A percentile compares a stretch with the other conserved stretches of the same genome.
Conservation (phyloP, 2,797 vertebrate species). For the Amblyraja radiata region DNA sequence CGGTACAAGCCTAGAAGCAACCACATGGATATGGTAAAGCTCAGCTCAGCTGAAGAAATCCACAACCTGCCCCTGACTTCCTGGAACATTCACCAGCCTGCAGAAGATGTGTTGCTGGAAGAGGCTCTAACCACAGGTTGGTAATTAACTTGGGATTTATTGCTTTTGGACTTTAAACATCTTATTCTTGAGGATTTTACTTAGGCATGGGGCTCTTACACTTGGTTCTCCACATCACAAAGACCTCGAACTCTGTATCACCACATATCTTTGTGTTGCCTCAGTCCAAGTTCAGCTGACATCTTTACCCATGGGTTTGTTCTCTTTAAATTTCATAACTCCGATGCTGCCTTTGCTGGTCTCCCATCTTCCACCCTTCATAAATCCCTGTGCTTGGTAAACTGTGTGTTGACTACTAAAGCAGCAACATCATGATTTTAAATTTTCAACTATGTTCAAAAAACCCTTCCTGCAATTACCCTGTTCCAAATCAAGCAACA, state of each 20-base stretch:
- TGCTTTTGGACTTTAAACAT: not conserved
- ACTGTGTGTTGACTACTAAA: not conserved
- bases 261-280: not conserved
- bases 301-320: not conserved
- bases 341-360: not conserved
- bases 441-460: not conserved
- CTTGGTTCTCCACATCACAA: not conserved
- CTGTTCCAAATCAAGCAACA: too few relatives aligned
- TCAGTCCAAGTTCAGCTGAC: not conserved
- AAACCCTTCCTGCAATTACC: too few relatives aligned
- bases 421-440: not conserved
- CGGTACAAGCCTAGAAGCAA: slow-evolving; percentile 64
- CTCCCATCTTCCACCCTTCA: not conserved
- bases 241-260: not conserved
- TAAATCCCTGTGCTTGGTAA: not conserved
- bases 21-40: slow-evolving; percentile 86
- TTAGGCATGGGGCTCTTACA: not conserved
- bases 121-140: slow-evolving; percentile 75
- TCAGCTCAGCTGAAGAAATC: slow-evolving; percentile 68
- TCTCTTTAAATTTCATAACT: not conserved
- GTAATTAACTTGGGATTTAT: slow-evolving; percentile 35
- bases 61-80: slow-evolving; percentile 68
- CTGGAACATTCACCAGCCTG: slow-evolving; percentile 85
- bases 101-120: slow-evolving; percentile 60
- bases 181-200: not conserved